A percentile compares a stretch with the other conserved stretches of the same genome.
Conservation (phyloP, 2,113 vertebrate species). For the Ovis aries region DNA sequence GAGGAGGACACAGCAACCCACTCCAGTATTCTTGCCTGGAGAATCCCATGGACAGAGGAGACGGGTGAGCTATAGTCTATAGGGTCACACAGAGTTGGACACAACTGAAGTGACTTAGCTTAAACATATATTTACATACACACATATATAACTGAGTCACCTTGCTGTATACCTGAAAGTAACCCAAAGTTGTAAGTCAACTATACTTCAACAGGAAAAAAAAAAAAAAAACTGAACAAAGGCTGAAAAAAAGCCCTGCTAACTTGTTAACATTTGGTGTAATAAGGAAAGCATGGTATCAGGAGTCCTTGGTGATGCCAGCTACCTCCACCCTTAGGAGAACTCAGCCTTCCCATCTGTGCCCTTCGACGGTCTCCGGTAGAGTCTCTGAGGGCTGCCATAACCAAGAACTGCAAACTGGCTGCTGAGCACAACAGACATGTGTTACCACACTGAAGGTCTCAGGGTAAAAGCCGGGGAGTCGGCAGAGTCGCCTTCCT, state of each 20-base stretch:
- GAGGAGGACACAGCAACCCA: not conserved
- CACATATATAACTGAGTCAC: not conserved
- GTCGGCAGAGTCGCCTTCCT: not conserved
- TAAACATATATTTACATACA: not conserved
- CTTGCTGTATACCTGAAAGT: not conserved
- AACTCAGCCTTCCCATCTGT: not conserved
- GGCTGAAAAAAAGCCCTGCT: not conserved
- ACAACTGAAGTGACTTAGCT: not conserved
- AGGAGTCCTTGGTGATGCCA: not conserved
- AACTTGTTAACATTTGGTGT: not conserved
- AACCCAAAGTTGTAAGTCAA: not conserved
- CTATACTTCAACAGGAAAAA: not conserved
- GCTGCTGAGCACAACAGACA: not conserved
- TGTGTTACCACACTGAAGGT: not conserved
- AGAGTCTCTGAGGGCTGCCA: not conserved
- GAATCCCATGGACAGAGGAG: not conserved
- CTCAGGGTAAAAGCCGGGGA: not conserved
- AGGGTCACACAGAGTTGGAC: not conserved
- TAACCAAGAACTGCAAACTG: not conserved
- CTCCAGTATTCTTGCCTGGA: not conserved
- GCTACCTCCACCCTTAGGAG: not conserved
- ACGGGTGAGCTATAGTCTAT: not conserved
- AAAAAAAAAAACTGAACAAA: not conserved
- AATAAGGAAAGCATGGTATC: not conserved
- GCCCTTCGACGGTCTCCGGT: accelerated